Base-by-base conservation (phyloP, 2,113 vertebrate genomes). In the Sialia sialis region DNA sequence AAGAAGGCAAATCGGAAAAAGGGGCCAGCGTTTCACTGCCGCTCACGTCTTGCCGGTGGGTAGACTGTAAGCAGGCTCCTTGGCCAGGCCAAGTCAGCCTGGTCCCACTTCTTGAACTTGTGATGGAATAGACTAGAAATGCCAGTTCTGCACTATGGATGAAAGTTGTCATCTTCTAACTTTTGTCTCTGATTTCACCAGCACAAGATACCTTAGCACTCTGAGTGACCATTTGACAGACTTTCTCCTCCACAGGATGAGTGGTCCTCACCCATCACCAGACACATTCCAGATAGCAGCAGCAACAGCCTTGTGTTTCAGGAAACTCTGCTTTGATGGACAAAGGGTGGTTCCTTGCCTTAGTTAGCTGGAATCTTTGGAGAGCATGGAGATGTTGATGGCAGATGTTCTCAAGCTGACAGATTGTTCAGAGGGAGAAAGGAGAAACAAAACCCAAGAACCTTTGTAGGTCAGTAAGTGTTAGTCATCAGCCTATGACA, bases 1-100 rank as follows among this genome's bases (percentile, higher is more conserved):
- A 98, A 98, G 55, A 98, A 97, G 66, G 90, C 85, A 11, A 94
- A 41, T 27, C 48, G 52, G 38, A 97, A 94, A 80, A 95, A 96
- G 43, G 89, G 87, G 20, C 87, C 86, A 0, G 93, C 75, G 0
- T 91, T 93, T 36, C 93, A 67, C 16, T 98, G 97, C 70, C 90
- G 16, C 21, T 84, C 93, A 13, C 89, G 13, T 39, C 52, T 93
- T 48, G 54, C 78, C 22, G 78, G 48, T 59, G 89, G 96, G 32
- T 98, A 94, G 91, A 55, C 26, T 62, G 54, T 39, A 13, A 20
- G 39, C 30, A 64, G 8, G 7, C 38, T 60, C 27, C 51, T 74
- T 27, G 59, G 58, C 87, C 62, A 46, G 83, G 79, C 22, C 70
- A 34, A 20, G 36, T 62, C 55, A 38, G 39, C 60, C 51, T 68